Evolutionary conservation across 2,888 invertebrate genomes (phyloP), one percentile per base, ranked within the genome.

Genomic region (Deilephila elpenor): DNA sequence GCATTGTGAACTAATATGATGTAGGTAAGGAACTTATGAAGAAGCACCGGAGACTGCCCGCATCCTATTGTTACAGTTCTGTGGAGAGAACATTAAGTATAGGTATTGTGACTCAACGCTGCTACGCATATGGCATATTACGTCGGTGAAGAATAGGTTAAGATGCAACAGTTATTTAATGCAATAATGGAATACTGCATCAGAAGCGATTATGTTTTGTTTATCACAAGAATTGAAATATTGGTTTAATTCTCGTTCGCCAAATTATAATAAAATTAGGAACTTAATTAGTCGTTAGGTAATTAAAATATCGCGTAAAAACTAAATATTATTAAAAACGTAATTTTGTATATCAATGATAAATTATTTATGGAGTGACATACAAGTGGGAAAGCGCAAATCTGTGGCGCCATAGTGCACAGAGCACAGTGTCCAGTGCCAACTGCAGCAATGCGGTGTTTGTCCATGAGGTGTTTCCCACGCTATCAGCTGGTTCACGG

Each of bases 401-500:
- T 51, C 34, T n/a, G 53, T 32, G 25, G 78, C 77, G 77, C 76
- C 79, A 80, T 81, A 80, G 73, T 72, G 78, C 74, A 78, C 78
- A 44, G 8, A 11, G 11, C 6, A 37, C 5, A 79, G 73, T 72
- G 78, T 73, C 77, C 77, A 75, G 76, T 76, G 77, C 77, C 71
- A 73, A 78, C 67, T 78, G 79, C 75, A 77, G 78, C 44, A 67
- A 59, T 67, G 76, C 78, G 75, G 75, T 75, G 76, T 86, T 85
- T 82, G 86, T 83, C 84, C 84, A 87, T 86, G 86, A 88, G 87
- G 88, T 87, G 85, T 83, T 93, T 93, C 93, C 91, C 93, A 93
- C 93, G 91, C 85, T 88, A 92, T 92, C 92, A 91, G 91, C 89
- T 91, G 89, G 90, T 89, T 89, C 84, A 91, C 89, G 93, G 90